phyloP scores from a whole-genome alignment of 2,888 invertebrate genomes.

The Parapristionchus giblindavisi region DNA sequence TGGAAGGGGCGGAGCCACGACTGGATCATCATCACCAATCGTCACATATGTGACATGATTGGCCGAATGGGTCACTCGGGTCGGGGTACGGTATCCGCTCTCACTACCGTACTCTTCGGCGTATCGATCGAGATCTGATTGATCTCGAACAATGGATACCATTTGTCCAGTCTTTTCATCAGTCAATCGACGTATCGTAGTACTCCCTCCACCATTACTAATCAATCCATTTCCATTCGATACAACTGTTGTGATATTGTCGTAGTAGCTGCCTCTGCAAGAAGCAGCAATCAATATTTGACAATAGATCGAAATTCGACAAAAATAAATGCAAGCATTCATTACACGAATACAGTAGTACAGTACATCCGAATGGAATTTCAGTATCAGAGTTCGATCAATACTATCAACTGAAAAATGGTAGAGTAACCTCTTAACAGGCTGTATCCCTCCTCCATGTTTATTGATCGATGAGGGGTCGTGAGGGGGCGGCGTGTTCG shows the following conservation, averaged over 20 bases:
- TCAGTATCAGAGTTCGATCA: too few species aligned
- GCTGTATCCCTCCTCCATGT: too few species aligned
- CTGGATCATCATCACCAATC: conserved; percentile 52
- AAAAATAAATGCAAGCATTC: too few species aligned
- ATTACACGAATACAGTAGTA: too few species aligned
- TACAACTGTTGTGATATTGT: conserved; percentile 2
- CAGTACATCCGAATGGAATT: too few species aligned
- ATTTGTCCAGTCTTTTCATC: conserved; percentile 26
- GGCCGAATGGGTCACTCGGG: conserved; percentile 47
- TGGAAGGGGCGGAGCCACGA: too few species aligned
- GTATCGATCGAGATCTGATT: conserved; percentile 1
- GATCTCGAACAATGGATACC: conserved; percentile 29
- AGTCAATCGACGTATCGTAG: neutral
- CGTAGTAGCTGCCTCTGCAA: conserved; percentile 25
- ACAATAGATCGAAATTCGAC: neutral
- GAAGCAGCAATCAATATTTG: neutral
- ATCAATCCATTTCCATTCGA: neutral
- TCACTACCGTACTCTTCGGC: conserved; percentile 4
- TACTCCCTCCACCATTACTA: neutral
- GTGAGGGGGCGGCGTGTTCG: too few species aligned
- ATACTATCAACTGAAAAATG: too few species aligned
- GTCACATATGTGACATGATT: conserved; percentile 63
- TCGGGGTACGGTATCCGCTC: neutral
- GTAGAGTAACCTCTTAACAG: too few species aligned
- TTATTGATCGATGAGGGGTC: too few species aligned